These are phyloP conservation scores for Excalfactoria chinensis DNA, from an alignment of 2,113 vertebrate species.

Conservation along the genomic window DNA sequence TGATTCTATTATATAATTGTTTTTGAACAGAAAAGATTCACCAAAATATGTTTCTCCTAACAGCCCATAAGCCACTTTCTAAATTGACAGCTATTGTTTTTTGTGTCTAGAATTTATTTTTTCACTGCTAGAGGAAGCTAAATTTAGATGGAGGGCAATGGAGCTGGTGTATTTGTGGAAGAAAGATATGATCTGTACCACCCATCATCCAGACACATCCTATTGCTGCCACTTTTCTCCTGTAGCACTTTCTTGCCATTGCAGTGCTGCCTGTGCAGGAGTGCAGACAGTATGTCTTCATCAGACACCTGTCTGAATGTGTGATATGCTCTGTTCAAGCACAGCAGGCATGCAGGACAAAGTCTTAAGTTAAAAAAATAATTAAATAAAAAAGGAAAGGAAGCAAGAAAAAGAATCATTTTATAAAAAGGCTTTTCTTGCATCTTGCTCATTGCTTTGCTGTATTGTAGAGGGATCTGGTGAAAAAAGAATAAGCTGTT, in stretches of 20 bases:
- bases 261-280: background rate
- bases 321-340: background rate
- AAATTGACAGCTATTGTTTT: background rate
- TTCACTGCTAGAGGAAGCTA: background rate
- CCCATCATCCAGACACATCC: background rate
- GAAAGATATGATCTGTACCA: background rate
- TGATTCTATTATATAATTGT: background rate
- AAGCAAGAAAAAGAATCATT: background rate
- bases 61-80: background rate
- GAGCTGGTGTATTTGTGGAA: background rate
- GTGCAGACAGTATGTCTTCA: background rate
- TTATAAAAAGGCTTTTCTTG: background rate
- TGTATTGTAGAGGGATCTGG: constrained; percentile 32
- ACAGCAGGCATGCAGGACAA: background rate
- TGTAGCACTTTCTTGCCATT: background rate
- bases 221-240: background rate
- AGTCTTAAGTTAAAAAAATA: background rate
- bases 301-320: constrained; percentile 21
- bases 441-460: constrained; percentile 16
- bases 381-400: background rate
- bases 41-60: background rate
- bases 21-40: background rate
- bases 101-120: background rate
- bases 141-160: background rate
- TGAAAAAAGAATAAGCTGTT: constrained; percentile 62